Evolutionary conservation across 2,113 vertebrate species (phyloP), one percentile per base, ranked within the genome.

Genomic region (Campylomormyrus tamandua): DNA sequence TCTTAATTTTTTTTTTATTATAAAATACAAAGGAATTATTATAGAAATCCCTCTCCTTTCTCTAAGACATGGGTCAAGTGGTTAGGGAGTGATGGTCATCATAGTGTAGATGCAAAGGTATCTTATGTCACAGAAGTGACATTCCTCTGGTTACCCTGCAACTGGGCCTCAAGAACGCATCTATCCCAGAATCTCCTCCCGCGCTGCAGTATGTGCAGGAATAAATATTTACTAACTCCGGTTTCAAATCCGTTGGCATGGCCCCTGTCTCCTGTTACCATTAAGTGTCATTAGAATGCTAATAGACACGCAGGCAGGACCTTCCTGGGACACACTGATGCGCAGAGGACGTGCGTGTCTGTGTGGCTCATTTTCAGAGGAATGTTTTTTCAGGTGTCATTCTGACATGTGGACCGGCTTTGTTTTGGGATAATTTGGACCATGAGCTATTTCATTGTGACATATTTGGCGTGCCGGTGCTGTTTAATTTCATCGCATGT

Each of bases 341-440:
- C 93, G 90, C 74, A 89, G 86, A 6, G 92, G 91, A 94, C 90
- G 89, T 90, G 91, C 87, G 92, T 90, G 92, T 91, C 91, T 93
- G 94, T 94, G 91, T 93, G 92, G 94, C 90, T 91, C 90, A 91
- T 92, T 92, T 94, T 91, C 66, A 89, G 24, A 91, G 92, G 93
- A 94, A 94, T 95, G 94, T 95, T 95, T 95, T 94, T 93, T 92
- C 91, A 92, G 94, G 94, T 95, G 94, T 95, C 95, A 91, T 94
- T 94, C 94, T 93, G 91, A 92, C 94, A 94, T 95, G 93, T 93
- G 91, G 93, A 94, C 91, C 92, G 89, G 21, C 90, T 91, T 93
- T 90, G 92, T 91, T 91, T 90, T 90, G 89, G 89, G 91, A 93
- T 90, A 39, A 89, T 52, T 42, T 24, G 17, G 49, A 83, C 48